Percentiles rank a stretch among this genome's conserved stretches.
phyloP scores from a whole-genome alignment of 2,888 invertebrate genomes.

The Tetramorium bicarinatum region DNA sequence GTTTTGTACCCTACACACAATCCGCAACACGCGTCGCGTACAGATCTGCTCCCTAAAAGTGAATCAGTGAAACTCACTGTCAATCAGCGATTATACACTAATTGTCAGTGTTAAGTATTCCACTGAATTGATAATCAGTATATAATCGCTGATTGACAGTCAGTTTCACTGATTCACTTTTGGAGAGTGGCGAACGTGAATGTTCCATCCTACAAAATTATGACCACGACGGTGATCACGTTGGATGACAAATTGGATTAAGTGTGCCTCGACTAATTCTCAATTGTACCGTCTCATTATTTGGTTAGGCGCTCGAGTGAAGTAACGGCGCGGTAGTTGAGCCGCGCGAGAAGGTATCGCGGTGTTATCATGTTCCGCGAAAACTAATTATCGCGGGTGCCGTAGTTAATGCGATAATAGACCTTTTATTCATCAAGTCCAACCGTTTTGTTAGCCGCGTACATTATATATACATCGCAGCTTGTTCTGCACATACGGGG shows the following conservation, averaged over 20 bases:
- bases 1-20: constrained; percentile 15
- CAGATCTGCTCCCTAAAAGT: too few species aligned
- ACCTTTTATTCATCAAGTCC: constrained; percentile 56
- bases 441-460: constrained; percentile 48
- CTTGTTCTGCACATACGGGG: constrained; percentile 25
- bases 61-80: too few species aligned
- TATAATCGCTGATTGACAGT: too few species aligned
- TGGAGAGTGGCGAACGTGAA: too few species aligned
- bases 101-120: too few species aligned
- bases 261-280: constrained; percentile 42
- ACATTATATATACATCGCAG: constrained; percentile 21
- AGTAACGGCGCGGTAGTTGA: constrained; percentile 42
- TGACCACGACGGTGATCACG: constrained; percentile 19
- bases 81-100: too few species aligned
- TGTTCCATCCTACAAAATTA: neutral
- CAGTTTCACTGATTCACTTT: too few species aligned
- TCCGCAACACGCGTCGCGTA: neutral
- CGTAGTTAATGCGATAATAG: constrained; percentile 56
- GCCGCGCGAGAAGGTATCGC: constrained; percentile 45
- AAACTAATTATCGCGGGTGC: constrained; percentile 54
- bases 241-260: constrained; percentile 43
- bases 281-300: constrained; percentile 53
- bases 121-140: too few species aligned
- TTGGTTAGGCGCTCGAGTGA: constrained; percentile 45
- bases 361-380: constrained; percentile 52